Evolutionary conservation across 1,140 invertebrate species (phyloP), one percentile per base, ranked within the genome.

Genomic region (Pseudomyrmex sp.): DNA sequence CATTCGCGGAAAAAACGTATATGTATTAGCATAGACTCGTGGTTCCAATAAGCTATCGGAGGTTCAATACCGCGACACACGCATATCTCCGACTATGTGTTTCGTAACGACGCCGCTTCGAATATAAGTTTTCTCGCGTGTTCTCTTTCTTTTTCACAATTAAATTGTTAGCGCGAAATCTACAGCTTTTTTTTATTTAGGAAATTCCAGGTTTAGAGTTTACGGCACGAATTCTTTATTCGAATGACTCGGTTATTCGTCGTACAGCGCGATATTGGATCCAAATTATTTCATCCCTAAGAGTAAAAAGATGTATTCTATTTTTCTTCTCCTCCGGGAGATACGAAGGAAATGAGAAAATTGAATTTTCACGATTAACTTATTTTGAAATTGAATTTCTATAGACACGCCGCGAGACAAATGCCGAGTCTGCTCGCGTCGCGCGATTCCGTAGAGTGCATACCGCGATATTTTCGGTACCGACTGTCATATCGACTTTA

Each of bases 401-500:
- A 50, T 18, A 48, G 56, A 48, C 20, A 46, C 18, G 59, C 44
- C 58, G 58, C 61, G 44, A 61, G 46, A 63, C 73, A 65, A 65
- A 63, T 75, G 62, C 48, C 46, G n/a, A 48, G 15, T 46, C 35
- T 20, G 54, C 35, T 35, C 26, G 35, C 13, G 54, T 44, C 18
- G 18, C 26, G n/a, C 54, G 56, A 48, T 46, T 48, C 44, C 72
- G 58, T 9, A 13, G 20, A 8, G 35, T 75, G 46, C 56, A 13
- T 74, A 69, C 9, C 52, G 13, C 13, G 65, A 83, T 76, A 83
- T 83, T 83, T 83, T 76, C 59, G 62, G 44, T 63, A 4, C 35
- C 35, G 44, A 50, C 20, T 72, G 56, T 75, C 72, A 75, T 75
- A 75, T 75, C 59, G 46, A 75, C 74, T 66, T 76, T 76, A 52